Percentiles rank a stretch among this genome's conserved stretches.
These are phyloP conservation scores for Phasia obesa DNA, from an alignment of 2,888 invertebrate genomes.

Conservation along the genomic window DNA sequence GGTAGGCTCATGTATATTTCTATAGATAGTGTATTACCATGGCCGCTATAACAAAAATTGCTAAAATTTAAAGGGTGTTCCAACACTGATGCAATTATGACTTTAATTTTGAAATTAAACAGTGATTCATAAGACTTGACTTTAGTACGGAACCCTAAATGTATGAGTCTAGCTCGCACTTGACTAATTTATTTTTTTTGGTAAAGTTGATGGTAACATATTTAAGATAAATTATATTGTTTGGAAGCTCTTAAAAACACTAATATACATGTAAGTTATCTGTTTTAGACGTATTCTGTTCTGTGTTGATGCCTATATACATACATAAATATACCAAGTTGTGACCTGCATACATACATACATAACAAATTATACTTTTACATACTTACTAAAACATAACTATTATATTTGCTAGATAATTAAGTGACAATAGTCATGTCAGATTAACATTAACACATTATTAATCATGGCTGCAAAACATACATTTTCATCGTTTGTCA, in stretches of 20 bases:
- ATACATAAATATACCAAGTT: background rate
- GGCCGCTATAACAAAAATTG: no score
- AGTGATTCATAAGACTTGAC: no score
- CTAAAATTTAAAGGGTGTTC: no score
- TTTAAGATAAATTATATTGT: background rate
- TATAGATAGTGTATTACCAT: no score
- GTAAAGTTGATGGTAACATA: no score
- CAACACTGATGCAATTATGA: no score
- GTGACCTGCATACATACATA: background rate
- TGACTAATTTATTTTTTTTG: no score
- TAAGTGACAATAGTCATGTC: slow-evolving; percentile 74
- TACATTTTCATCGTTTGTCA: slow-evolving; percentile 73
- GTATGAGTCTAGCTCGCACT: no score
- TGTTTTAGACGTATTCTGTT: background rate
- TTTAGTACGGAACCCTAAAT: no score
- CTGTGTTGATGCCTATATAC: no score
- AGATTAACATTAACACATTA: slow-evolving; percentile 71
- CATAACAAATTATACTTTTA: background rate
- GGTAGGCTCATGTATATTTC: no score
- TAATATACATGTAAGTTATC: background rate
- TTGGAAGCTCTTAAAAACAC: background rate
- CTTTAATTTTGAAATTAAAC: no score
- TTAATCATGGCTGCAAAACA: slow-evolving; percentile 69
- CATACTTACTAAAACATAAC: slow-evolving; percentile 26
- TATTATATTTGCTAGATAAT: slow-evolving; percentile 69